Conservation (phyloP, 2,113 vertebrate genomes). For the Oreochromis niloticus region DNA sequence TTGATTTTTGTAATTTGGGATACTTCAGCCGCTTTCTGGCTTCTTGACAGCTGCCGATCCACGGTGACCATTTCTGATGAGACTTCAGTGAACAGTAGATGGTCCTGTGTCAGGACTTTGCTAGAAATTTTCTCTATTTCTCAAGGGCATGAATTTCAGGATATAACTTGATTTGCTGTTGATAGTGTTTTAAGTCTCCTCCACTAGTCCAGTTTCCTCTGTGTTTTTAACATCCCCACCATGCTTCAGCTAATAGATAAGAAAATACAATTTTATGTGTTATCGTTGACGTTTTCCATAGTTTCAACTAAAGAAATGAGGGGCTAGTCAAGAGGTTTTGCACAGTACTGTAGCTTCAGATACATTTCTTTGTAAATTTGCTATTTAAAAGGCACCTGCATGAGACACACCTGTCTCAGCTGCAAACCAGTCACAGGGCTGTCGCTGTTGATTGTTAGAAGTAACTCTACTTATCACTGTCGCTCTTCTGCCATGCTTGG, state of each 20-base stretch:
- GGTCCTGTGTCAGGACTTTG: neutral
- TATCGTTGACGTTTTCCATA: neutral
- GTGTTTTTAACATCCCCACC: neutral
- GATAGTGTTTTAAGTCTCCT: neutral
- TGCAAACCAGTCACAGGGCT: neutral
- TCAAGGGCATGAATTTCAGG: neutral
- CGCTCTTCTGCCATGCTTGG: neutral
- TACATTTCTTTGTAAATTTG: neutral
- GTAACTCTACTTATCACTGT: neutral
- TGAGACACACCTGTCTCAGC: neutral
- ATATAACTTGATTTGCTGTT: neutral
- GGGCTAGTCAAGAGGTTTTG: neutral
- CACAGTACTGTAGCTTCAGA: neutral
- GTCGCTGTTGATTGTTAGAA: neutral
- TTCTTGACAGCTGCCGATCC: neutral
- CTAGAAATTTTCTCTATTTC: neutral
- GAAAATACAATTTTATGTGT: neutral
- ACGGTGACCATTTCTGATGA: neutral
- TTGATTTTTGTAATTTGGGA: neutral
- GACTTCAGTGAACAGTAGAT: neutral
- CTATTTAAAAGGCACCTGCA: neutral
- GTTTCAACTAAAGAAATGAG: neutral
- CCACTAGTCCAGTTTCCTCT: neutral
- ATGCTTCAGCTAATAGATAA: neutral
- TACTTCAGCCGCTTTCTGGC: neutral